Percentiles rank a stretch among this genome's conserved stretches.
Evolutionary conservation across 2,797 vertebrate genomes (phyloP).

Genomic region (Sebastolobus altivelis): DNA sequence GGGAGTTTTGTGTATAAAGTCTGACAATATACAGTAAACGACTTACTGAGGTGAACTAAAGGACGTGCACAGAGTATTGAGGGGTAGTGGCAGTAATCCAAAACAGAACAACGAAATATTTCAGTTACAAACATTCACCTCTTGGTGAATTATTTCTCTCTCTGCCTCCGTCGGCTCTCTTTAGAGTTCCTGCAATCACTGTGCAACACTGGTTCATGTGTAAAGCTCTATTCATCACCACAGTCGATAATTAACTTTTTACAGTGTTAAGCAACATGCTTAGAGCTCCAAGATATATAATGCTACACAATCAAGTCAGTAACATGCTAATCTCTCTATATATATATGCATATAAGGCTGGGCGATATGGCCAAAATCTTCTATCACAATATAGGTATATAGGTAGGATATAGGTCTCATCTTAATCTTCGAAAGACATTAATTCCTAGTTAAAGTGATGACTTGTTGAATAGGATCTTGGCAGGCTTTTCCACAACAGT

Average conservation of each 20-base stretch:
- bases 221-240: neutral
- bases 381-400: no score
- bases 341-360: neutral
- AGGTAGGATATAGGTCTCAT: no score
- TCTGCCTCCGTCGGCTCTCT: neutral
- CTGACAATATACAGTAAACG: neutral
- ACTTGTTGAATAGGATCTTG: slow-evolving; percentile 2
- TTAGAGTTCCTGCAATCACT: neutral
- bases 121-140: neutral
- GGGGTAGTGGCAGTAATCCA: neutral
- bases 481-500: neutral
- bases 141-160: neutral
- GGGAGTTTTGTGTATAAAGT: neutral
- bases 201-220: neutral
- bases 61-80: neutral
- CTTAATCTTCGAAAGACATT: neutral
- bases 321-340: neutral
- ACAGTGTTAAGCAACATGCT: neutral
- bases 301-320: neutral
- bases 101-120: neutral
- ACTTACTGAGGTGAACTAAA: neutral
- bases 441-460: neutral
- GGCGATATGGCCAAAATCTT: no score
- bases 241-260: neutral
- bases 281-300: neutral